Evolutionary conservation across 2,888 invertebrate species (phyloP).

Genomic region (Adelognathus sp.): DNA sequence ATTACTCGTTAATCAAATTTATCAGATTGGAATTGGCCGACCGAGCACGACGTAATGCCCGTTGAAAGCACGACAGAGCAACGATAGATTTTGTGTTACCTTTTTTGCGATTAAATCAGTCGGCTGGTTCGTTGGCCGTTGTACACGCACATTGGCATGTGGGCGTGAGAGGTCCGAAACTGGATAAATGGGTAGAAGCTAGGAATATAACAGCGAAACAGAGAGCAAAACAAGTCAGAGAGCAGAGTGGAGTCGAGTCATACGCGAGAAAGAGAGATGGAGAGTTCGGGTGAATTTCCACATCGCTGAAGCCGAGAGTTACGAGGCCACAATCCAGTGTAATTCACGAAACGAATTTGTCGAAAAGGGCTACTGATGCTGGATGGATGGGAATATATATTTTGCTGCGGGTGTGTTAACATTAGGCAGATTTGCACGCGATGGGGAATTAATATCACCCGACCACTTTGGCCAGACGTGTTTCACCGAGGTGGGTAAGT

Average conservation of each 20-base stretch:
- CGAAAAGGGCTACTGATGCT: conserved; percentile 5
- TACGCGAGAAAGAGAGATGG: not conserved
- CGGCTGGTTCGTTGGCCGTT: not conserved
- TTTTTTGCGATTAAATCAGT: not conserved
- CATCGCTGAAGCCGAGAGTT: conserved; percentile 24
- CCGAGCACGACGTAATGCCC: too few relatives aligned
- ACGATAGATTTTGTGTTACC: too few relatives aligned
- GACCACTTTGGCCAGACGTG: not conserved
- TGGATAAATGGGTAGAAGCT: not conserved
- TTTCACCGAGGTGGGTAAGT: too few relatives aligned
- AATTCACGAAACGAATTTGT: conserved; percentile 17
- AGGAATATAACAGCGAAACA: not conserved
- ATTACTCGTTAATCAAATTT: too few relatives aligned
- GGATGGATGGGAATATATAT: not conserved
- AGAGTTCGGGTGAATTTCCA: conserved; percentile 32
- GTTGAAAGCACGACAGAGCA: too few relatives aligned
- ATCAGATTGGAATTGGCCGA: too few relatives aligned
- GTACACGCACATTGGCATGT: not conserved
- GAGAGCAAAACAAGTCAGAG: conserved; percentile 4
- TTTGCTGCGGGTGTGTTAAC: not conserved
- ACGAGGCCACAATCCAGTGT: conserved; percentile 26
- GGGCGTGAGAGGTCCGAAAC: too few relatives aligned
- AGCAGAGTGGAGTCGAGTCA: not conserved
- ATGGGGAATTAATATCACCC: not conserved
- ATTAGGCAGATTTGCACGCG: not conserved